Conservation (phyloP, 2,113 vertebrate species). For the Larimichthys polyactis region DNA sequence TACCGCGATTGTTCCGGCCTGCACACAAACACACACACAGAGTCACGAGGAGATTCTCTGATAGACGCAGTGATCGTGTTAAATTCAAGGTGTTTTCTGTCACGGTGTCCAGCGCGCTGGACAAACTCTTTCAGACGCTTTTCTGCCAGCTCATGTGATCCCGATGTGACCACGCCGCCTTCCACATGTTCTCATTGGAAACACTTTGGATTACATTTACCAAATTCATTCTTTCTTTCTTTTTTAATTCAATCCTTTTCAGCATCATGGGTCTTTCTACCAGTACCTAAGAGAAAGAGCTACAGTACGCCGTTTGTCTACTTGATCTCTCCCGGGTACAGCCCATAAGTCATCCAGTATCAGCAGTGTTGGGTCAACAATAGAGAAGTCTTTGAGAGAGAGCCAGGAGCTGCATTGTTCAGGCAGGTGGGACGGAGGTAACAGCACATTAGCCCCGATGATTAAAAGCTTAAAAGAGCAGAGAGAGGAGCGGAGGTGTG, state of each 20-base stretch:
- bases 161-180: neutral
- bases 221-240: neutral
- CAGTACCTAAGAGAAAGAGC: neutral
- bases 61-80: neutral
- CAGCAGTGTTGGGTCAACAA: neutral
- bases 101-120: no score
- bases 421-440: neutral
- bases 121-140: neutral
- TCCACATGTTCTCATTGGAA: neutral
- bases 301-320: neutral
- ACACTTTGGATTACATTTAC: neutral
- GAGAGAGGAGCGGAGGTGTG: neutral
- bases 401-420: constrained; percentile 23
- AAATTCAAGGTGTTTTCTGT: neutral
- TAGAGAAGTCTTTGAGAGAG: neutral
- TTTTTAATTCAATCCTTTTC: no score
- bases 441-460: constrained; percentile 3
- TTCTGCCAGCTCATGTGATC: neutral
- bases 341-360: constrained; percentile 5
- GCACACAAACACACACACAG: neutral
- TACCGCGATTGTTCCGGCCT: neutral
- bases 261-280: neutral
- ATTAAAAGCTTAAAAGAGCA: constrained; percentile 14
- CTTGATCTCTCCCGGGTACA: neutral
- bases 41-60: neutral